These are phyloP conservation scores for Patagioenas fasciata DNA, from an alignment of 2,113 vertebrate species.

Conservation along the genomic window DNA sequence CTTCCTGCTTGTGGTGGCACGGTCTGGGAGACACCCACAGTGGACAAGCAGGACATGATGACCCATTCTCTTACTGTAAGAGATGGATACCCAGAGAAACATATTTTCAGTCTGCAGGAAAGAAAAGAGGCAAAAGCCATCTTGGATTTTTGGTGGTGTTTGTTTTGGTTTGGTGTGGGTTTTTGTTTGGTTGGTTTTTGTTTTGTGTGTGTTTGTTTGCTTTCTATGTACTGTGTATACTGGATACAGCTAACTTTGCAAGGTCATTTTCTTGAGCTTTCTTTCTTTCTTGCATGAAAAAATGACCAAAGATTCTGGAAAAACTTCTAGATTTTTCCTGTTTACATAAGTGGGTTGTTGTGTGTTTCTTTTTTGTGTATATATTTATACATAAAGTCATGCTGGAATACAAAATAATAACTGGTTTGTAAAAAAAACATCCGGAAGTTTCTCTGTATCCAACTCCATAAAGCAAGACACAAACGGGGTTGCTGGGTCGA, in stretches of 20 bases:
- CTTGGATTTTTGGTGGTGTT: background rate
- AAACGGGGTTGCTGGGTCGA: background rate
- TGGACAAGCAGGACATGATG: background rate
- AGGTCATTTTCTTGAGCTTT: background rate
- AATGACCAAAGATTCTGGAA: constrained; percentile 39
- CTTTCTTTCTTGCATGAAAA: background rate
- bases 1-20: background rate
- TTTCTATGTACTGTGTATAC: background rate
- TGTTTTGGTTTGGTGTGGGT: too few species aligned
- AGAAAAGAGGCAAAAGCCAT: background rate
- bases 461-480: background rate
- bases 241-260: background rate
- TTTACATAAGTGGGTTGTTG: background rate
- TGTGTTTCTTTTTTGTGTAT: background rate
- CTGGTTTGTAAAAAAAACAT: background rate
- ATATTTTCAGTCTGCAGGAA: background rate
- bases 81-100: background rate
- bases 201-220: background rate
- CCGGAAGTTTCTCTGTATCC: background rate
- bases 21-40: background rate
- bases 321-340: constrained; percentile 41
- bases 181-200: too few species aligned
- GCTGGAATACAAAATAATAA: constrained; percentile 37
- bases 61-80: background rate
- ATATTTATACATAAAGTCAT: constrained; percentile 1